Base-by-base conservation (phyloP, 2,888 invertebrate genomes). In the Himalopsyche tibetana region DNA sequence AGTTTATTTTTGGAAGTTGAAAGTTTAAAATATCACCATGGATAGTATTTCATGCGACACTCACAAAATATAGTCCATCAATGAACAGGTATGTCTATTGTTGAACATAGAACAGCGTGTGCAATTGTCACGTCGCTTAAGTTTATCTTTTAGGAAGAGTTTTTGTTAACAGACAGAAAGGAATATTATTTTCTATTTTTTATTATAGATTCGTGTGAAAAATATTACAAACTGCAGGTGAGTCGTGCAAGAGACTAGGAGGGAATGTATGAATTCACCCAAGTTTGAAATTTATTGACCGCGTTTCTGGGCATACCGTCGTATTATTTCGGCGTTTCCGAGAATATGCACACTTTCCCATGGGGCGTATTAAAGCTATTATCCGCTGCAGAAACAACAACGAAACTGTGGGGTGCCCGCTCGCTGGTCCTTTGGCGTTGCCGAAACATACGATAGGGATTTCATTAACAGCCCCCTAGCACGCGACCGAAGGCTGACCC, bases 401-500 rank as follows among this genome's bases (percentile, higher is more conserved):
- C 63, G 28, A 63, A 28, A 63, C 9, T 11, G 19, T 28, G 63
- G 28, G 63, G 63, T 6, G n/a, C 19, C 19, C 28, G n/a, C 19
- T n/a, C 19, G 63, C 28, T 19, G 63, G 63, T n/a, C 63, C 63
- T 63, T 63, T 28, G 28, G 63, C n/a, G 63, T 19, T 19, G 63
- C 63, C 63, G 63, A 63, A 63, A 63, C 63, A 28, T 63, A 63
- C 63, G 19, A 63, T 19, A 63, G 63, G 63, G 63, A 19, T 63
- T 63, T n/a, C 63, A 63, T 63, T 63, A 63, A 63, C 63, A 19
- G 28, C 63, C 63, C 63, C 63, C 63, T 19, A 28, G 28, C 63
- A 63, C 63, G 63, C 63, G 63, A 63, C n/a, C 63, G 63, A 63
- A 63, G 63, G 63, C 28, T 63, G 56, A 56, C 56, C 56, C n/a